Evolutionary conservation across 1,140 invertebrate genomes (phyloP).

Genomic region (Cryptotermes secundus): DNA sequence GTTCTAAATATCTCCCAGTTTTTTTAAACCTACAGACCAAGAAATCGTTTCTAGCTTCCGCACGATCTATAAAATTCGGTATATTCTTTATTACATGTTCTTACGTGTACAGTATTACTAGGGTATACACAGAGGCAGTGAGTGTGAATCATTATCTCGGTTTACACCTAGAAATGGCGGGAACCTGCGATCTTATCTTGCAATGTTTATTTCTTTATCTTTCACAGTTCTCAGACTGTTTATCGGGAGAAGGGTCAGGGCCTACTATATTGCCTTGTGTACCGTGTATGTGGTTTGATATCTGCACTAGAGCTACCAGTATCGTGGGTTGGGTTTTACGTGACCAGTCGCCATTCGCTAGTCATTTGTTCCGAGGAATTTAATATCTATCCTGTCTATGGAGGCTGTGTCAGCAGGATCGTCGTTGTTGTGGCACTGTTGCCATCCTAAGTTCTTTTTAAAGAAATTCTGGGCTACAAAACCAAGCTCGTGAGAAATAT

Average conservation of each 20-base stretch:
- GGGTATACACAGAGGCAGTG: background rate
- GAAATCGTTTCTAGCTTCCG: too few species aligned
- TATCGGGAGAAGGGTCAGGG: background rate
- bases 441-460: background rate
- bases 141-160: background rate
- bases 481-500: background rate
- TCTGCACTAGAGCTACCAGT: background rate
- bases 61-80: too few species aligned
- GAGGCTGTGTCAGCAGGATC: background rate
- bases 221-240: background rate
- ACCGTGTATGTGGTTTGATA: background rate
- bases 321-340: background rate
- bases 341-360: slow-evolving; percentile 1
- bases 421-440: slow-evolving; percentile 1
- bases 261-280: background rate
- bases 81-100: too few species aligned
- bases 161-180: background rate
- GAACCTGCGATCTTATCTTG: background rate
- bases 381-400: background rate
- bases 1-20: too few species aligned
- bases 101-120: too few species aligned
- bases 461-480: background rate
- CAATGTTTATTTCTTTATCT: background rate
- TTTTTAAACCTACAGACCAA: too few species aligned
- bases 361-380: slow-evolving; percentile 16